Base-by-base conservation (phyloP, 2,888 invertebrate species). In the Phoenoteleia sp. region DNA sequence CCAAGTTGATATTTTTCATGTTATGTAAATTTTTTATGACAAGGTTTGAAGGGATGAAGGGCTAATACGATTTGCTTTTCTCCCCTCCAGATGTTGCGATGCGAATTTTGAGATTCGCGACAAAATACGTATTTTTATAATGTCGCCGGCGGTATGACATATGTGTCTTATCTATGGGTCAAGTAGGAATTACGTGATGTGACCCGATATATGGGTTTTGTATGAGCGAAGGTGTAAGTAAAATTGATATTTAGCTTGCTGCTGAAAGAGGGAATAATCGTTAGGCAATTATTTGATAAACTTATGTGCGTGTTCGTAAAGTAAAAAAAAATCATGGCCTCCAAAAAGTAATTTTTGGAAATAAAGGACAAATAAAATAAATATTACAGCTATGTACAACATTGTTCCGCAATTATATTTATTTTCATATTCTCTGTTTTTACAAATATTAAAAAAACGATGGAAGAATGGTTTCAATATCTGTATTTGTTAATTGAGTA, bases 141-240 rank as follows among this genome's bases (percentile, higher is more conserved):
- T 33, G 33, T 33, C 11, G n/a, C n/a, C 7, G 13, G 39, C 0
- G n/a, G 7, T 39, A 17, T 39, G 23, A 60, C 58, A 39, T 39
- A 39, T 27, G 23, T 23, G 13, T 23, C 15, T 36, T 60, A 60
- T 60, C n/a, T n/a, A 60, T 60, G 39, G 58, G 58, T 60, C 39
- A 60, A 60, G 39, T 23, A 23, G 23, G 58, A 60, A 60, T 60
- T 60, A 60, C 39, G 11, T 33, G 23, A 15, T 1, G 13, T 13
- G 3, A 39, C 11, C 9, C 13, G 23, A n/a, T 60, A 60, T 39
- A 60, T 60, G 15, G 9, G 11, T 39, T 60, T 60, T 33, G 33
- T 33, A 33, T 33, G 11, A 33, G 11, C 11, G 33, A 9, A 33
- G 11, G 33, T 33, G 11, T 33, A 33, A 33, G 11, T 33, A 11